Evolutionary conservation across 2,888 invertebrate species (phyloP).

Genomic region (Pachydiplax longipennis): DNA sequence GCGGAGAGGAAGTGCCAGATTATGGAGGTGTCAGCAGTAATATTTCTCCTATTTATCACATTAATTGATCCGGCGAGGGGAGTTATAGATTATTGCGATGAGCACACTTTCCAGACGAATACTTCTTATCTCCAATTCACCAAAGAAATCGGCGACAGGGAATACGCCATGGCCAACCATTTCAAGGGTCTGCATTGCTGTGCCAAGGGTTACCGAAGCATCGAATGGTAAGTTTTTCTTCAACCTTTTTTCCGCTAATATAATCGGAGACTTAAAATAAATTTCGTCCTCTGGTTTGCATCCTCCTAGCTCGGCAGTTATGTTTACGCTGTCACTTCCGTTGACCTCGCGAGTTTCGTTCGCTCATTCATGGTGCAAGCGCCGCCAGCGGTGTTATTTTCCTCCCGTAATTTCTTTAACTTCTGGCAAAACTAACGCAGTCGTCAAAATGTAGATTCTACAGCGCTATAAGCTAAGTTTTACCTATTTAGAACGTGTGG

Average conservation of each 20-base stretch:
- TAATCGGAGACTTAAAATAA: neutral
- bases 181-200: constrained; percentile 82
- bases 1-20: neutral
- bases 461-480: too few relatives aligned
- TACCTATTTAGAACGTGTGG: too few relatives aligned
- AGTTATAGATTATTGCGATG: constrained; percentile 67
- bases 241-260: neutral
- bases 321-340: neutral
- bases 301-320: neutral
- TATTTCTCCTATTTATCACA: neutral
- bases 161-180: constrained; percentile 72
- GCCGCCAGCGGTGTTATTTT: too few relatives aligned
- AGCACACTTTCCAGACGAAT: constrained; percentile 66
- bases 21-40: neutral
- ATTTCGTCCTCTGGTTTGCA: neutral
- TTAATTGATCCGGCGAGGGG: constrained; percentile 56
- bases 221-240: constrained; percentile 74
- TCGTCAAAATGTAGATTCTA: too few relatives aligned
- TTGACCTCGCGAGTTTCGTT: neutral
- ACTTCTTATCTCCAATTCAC: constrained; percentile 69
- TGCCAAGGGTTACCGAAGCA: constrained; percentile 77
- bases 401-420: too few relatives aligned
- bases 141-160: constrained; percentile 72
- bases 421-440: too few relatives aligned
- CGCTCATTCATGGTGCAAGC: neutral